Conservation (phyloP, 2,113 vertebrate species). For the Porphyrio hochstetteri region DNA sequence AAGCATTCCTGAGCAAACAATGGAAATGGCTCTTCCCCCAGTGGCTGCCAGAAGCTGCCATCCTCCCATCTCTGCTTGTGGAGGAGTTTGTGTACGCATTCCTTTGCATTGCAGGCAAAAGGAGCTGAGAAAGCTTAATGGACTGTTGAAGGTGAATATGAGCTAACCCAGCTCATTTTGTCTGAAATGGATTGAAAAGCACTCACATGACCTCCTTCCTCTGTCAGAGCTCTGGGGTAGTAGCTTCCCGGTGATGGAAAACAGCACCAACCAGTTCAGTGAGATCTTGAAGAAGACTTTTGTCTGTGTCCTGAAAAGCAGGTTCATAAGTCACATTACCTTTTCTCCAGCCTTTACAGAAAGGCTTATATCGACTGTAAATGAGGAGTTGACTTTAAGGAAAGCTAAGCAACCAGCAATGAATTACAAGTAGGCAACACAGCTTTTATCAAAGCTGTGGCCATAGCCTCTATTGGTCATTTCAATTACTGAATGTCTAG, state of each 20-base stretch:
- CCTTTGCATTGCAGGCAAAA: neutral
- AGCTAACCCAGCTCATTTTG: slow-evolving; percentile 19
- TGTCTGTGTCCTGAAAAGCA: slow-evolving; percentile 28
- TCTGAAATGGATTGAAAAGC: slow-evolving; percentile 16
- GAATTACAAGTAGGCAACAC: slow-evolving; percentile 38
- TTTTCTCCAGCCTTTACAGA: slow-evolving; percentile 34
- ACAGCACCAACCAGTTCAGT: neutral
- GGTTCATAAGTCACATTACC: slow-evolving; percentile 29
- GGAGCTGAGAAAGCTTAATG: neutral
- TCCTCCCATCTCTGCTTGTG: neutral
- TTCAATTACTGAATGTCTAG: slow-evolving; percentile 31
- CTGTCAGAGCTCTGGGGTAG: neutral
- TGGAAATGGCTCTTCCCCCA: neutral
- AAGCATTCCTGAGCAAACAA: neutral
- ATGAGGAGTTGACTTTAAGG: slow-evolving; percentile 36
- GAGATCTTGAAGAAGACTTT: neutral
- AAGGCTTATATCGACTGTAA: slow-evolving; percentile 32
- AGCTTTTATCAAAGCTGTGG: neutral
- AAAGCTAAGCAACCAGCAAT: slow-evolving; percentile 33
- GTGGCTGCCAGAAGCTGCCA: neutral
- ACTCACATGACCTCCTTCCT: neutral
- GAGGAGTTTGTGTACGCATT: neutral
- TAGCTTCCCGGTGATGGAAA: neutral
- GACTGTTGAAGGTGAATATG: slow-evolving; percentile 13
- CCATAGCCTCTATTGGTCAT: slow-evolving; percentile 21